Evolutionary conservation across 2,113 vertebrate species (phyloP).

Genomic region (Dasyurus viverrinus): DNA sequence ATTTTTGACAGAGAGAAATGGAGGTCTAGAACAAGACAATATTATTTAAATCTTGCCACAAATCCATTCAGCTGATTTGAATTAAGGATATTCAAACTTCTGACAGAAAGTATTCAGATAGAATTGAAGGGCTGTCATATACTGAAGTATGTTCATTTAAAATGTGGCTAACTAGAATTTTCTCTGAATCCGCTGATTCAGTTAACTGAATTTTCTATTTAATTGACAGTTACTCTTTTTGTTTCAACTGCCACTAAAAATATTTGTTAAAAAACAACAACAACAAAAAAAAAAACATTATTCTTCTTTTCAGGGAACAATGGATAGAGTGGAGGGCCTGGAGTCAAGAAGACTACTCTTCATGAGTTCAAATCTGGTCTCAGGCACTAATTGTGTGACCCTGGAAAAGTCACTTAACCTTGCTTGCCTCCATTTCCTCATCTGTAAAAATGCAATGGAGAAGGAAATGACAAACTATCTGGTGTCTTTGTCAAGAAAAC

Average conservation of each 20-base stretch:
- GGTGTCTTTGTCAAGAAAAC: neutral
- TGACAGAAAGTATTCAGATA: neutral
- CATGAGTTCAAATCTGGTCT: too few species aligned
- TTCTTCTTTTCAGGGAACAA: neutral
- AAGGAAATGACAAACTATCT: neutral
- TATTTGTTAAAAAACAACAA: neutral
- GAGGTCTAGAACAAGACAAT: neutral
- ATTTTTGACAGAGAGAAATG: neutral
- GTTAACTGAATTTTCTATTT: neutral
- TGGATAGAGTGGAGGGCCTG: too few species aligned
- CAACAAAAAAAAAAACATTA: neutral
- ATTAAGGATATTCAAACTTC: neutral
- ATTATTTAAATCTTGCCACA: constrained; percentile 40
- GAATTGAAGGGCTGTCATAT: neutral
- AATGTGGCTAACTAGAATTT: neutral
- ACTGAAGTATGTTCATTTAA: neutral
- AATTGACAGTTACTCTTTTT: neutral
- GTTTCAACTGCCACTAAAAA: neutral
- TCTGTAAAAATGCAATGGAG: neutral
- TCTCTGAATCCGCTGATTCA: neutral
- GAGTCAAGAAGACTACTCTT: too few species aligned
- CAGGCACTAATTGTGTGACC: too few species aligned
- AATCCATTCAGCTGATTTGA: constrained; percentile 38
- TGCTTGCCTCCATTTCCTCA: too few species aligned
- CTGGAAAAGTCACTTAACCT: too few species aligned